Conservation (phyloP, 2,797 vertebrate genomes). For the Lophotriccus pileatus region DNA sequence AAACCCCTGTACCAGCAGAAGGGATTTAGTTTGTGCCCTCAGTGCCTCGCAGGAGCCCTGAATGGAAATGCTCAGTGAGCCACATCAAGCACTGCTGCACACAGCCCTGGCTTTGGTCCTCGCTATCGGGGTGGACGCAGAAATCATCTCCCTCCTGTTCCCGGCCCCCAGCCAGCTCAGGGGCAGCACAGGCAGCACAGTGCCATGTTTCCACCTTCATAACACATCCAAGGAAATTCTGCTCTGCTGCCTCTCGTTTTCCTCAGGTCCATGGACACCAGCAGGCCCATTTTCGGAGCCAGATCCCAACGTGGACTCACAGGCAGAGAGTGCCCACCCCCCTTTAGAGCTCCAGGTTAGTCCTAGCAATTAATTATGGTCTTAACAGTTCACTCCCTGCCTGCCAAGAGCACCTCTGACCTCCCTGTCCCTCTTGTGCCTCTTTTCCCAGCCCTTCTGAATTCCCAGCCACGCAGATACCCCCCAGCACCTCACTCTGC, state of each 20-base stretch:
- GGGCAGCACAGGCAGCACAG: neutral
- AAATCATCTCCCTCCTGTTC: neutral
- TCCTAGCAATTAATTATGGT: neutral
- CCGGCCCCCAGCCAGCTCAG: neutral
- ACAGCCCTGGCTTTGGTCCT: neutral
- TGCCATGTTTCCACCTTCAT: accelerated
- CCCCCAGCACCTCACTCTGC: neutral
- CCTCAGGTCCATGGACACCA: too few species aligned
- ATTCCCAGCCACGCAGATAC: neutral
- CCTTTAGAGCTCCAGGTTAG: neutral
- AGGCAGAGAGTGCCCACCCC: neutral
- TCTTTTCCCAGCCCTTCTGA: neutral
- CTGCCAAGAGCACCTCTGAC: neutral
- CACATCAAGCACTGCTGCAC: neutral
- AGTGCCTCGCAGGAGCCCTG: neutral
- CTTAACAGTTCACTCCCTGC: neutral
- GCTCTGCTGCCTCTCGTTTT: neutral
- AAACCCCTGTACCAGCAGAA: neutral
- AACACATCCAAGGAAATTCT: neutral
- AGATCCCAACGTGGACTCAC: neutral
- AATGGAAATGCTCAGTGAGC: neutral
- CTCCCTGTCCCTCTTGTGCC: neutral
- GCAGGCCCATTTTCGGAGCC: neutral
- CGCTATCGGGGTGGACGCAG: neutral
- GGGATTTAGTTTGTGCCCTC: neutral